Evolutionary conservation across 2,797 vertebrate genomes (phyloP).

Genomic region (Xerus rutilus): DNA sequence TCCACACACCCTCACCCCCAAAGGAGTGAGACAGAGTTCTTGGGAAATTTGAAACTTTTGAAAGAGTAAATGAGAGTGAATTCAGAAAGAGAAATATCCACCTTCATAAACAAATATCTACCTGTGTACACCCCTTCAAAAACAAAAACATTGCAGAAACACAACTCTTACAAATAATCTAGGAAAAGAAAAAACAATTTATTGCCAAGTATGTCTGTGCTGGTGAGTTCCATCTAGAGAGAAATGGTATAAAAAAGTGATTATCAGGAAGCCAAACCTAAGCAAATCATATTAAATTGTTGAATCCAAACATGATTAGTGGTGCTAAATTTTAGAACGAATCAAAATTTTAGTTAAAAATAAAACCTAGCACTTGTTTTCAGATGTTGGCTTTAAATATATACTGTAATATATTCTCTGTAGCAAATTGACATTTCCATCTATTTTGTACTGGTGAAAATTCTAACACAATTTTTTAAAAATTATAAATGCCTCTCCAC

Average conservation of each 20-base stretch:
- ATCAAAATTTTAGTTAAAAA: constrained; percentile 16
- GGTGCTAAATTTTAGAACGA: neutral
- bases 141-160: neutral
- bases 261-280: neutral
- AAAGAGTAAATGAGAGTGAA: neutral
- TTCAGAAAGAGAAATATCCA: neutral
- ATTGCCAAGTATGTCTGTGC: neutral
- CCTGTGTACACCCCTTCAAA: neutral
- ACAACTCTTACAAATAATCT: neutral
- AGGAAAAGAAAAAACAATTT: neutral
- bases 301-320: neutral
- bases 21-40: neutral
- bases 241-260: neutral
- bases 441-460: constrained; percentile 24
- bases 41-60: neutral
- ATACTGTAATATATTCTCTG: neutral
- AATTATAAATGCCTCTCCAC: neutral
- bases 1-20: no score
- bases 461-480: neutral
- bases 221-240: neutral
- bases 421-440: neutral
- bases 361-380: constrained; percentile 4
- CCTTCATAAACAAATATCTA: neutral
- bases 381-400: constrained; percentile 5
- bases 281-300: neutral